Evolutionary conservation across 2,797 vertebrate genomes (phyloP).

Genomic region (Picus viridis): DNA sequence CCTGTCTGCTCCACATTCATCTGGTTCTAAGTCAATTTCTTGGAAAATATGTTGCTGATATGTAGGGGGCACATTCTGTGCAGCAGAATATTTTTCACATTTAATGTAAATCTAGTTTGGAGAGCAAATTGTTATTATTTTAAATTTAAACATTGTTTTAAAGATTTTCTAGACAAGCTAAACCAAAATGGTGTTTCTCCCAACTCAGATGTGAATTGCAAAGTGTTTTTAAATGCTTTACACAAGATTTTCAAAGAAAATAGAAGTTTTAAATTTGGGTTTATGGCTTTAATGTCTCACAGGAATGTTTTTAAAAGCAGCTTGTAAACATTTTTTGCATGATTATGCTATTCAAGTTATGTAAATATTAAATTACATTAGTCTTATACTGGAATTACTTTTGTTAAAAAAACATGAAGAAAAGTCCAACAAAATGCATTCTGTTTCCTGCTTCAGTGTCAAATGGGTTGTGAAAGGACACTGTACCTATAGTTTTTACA

Average conservation of each 20-base stretch:
- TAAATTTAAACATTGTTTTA: neutral
- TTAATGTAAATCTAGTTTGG: neutral
- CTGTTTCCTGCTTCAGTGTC: constrained; percentile 10
- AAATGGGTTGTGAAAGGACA: neutral
- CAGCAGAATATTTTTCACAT: neutral
- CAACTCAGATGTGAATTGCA: neutral
- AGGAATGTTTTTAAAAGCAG: constrained; percentile 33
- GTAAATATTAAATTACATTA: neutral
- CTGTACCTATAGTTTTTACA: neutral
- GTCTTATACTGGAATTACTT: constrained; percentile 33
- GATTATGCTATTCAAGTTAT: neutral
- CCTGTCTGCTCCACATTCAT: neutral
- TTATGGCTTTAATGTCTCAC: constrained; percentile 41
- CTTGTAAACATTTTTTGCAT: constrained; percentile 51
- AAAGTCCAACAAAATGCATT: neutral
- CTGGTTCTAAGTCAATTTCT: neutral
- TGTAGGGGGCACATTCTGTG: neutral
- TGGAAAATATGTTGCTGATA: neutral
- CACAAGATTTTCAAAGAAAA: neutral
- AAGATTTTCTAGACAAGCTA: neutral
- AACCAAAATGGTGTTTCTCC: neutral
- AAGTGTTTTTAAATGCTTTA: constrained; percentile 37
- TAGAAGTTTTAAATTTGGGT: neutral
- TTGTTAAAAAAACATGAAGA: constrained; percentile 35
- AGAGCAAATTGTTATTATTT: neutral